phyloP scores from a whole-genome alignment of 2,797 vertebrate species.

The Fistularia tabacaria region DNA sequence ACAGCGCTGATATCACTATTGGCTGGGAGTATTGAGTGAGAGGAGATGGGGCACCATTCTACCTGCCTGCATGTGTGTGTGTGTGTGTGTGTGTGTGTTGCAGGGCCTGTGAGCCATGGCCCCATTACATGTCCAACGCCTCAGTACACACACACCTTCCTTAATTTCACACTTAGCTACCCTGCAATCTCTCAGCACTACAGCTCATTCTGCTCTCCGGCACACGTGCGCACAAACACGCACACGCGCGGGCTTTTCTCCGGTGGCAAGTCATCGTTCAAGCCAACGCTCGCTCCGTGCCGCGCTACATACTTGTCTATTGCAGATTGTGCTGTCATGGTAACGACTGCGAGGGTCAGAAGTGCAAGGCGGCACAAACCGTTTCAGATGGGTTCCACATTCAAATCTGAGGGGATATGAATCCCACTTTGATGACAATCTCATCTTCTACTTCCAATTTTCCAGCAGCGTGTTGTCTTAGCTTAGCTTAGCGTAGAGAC shows the following conservation, averaged over 20 bases:
- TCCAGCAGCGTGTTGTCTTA: no score
- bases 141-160: conserved; percentile 57
- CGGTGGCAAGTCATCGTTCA: conserved; percentile 23
- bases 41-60: conserved; percentile 49
- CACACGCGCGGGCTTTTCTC: conserved; percentile 4
- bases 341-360: not conserved
- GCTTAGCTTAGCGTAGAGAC: no score
- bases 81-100: conserved; percentile 18
- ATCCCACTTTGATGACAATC: no score
- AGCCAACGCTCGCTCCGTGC: conserved; percentile 13
- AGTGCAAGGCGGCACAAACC: no score
- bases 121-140: conserved; percentile 59
- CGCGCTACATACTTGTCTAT: conserved; percentile 10
- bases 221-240: not conserved
- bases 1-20: conserved; percentile 52
- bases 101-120: conserved; percentile 38
- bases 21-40: conserved; percentile 52
- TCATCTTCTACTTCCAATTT: no score
- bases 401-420: no score
- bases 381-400: no score
- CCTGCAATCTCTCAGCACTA: conserved; percentile 54
- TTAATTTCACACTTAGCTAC: conserved; percentile 75
- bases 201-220: conserved; percentile 24
- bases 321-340: conserved; percentile 1
- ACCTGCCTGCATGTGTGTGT: conserved; percentile 23